Conservation (phyloP, 92 coral and sea anemone species). For the Palythoa grandiflora region DNA sequence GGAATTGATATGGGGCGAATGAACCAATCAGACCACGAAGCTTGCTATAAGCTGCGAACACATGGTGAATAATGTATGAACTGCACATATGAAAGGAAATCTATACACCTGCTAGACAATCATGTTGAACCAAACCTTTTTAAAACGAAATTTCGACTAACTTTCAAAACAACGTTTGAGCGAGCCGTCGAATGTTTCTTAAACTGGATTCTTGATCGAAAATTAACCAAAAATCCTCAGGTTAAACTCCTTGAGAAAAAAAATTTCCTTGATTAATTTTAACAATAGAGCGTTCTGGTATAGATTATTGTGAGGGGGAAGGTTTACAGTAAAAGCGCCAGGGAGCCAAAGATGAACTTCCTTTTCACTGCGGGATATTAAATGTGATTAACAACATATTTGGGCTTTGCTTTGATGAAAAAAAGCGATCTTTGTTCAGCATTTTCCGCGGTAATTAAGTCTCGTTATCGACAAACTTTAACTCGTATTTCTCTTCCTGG, state of each 20-base stretch:
- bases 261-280: slow-evolving; percentile 11
- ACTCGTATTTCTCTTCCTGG: background rate
- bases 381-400: slow-evolving; percentile 25
- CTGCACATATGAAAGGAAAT: slow-evolving; percentile 91
- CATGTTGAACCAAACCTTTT: background rate
- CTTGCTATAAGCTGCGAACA: slow-evolving; percentile 89
- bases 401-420: slow-evolving; percentile 34
- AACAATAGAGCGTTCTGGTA: slow-evolving; percentile 29
- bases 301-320: slow-evolving; percentile 29
- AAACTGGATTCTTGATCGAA: background rate
- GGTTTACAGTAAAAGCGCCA: slow-evolving; percentile 29
- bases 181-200: background rate
- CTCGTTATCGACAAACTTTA: slow-evolving; percentile 13
- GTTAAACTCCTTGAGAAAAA: slow-evolving; percentile 16
- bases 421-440: slow-evolving; percentile 26
- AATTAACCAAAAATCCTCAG: background rate
- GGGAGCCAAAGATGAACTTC: slow-evolving; percentile 39
- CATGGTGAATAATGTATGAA: slow-evolving; percentile 89
- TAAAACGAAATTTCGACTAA: background rate
- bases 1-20: slow-evolving; percentile 69
- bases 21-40: slow-evolving; percentile 74
- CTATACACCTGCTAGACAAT: slow-evolving; percentile 7
- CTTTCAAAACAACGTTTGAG: background rate
- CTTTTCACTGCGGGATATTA: slow-evolving; percentile 30
- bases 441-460: slow-evolving; percentile 39